Evolutionary conservation across 1,140 invertebrate species (phyloP).

Genomic region (Olivierus martensii): DNA sequence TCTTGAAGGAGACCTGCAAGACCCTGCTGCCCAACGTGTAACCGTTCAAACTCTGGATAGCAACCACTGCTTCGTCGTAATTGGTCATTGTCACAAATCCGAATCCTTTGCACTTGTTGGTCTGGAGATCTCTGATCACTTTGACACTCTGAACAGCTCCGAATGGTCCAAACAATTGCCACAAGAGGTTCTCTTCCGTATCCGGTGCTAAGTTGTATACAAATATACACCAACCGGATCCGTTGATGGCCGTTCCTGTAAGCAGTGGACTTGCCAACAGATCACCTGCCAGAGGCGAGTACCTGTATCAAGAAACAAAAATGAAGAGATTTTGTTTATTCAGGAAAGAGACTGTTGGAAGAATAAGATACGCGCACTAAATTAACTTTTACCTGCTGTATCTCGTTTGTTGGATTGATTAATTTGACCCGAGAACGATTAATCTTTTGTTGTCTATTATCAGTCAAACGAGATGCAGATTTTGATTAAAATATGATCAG

Average conservation of each 20-base stretch:
- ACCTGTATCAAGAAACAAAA: slow-evolving; percentile 62
- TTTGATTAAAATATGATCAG: no score
- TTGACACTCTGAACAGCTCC: slow-evolving; percentile 97
- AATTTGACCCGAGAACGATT: no score
- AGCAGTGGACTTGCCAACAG: slow-evolving; percentile 67
- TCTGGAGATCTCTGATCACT: slow-evolving; percentile 91
- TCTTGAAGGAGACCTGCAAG: slow-evolving; percentile 97
- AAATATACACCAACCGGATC: slow-evolving; percentile 94
- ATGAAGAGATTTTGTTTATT: neutral
- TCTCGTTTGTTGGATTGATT: no score
- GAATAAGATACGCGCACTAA: no score
- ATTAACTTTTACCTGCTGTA: no score
- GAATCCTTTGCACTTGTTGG: slow-evolving; percentile 99
- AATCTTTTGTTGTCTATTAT: no score
- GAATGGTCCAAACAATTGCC: slow-evolving; percentile 98
- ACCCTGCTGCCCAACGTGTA: slow-evolving; percentile 94
- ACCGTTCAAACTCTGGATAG: slow-evolving; percentile 94
- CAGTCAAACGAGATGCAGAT: no score
- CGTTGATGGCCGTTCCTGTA: slow-evolving; percentile 47
- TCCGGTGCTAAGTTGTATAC: slow-evolving; percentile 97
- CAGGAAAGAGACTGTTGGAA: neutral
- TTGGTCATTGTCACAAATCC: slow-evolving; percentile 99
- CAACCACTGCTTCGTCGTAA: slow-evolving; percentile 94
- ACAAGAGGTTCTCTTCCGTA: slow-evolving; percentile 94
- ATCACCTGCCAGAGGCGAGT: slow-evolving; percentile 87